Evolutionary conservation across 2,113 vertebrate genomes (phyloP).

Genomic region (Epinephelus cyanopodus): DNA sequence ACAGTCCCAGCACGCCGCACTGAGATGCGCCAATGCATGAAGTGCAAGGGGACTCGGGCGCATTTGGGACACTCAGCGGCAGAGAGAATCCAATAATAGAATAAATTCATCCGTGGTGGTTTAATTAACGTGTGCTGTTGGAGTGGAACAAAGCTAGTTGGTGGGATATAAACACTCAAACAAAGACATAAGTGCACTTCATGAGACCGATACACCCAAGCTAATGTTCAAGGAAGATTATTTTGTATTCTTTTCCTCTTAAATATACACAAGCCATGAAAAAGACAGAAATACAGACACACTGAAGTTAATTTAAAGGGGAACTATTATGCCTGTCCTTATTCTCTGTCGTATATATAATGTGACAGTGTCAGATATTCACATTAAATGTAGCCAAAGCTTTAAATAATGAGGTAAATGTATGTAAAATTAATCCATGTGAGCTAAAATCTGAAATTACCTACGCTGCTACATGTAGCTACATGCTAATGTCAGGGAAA

Average conservation of each 20-base stretch:
- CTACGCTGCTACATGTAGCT: too few relatives aligned
- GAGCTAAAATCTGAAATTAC: too few relatives aligned
- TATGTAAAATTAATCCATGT: too few relatives aligned
- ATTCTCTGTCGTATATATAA: too few relatives aligned
- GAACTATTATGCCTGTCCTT: too few relatives aligned
- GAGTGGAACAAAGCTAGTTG: constrained; percentile 68
- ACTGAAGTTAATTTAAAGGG: background rate
- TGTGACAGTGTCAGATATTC: too few relatives aligned
- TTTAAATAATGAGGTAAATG: too few relatives aligned
- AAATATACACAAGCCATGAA: background rate
- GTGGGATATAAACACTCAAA: constrained; percentile 58
- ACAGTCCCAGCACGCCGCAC: background rate
- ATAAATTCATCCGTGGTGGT: constrained; percentile 57
- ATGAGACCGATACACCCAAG: constrained; percentile 1
- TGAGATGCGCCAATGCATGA: constrained; percentile 14
- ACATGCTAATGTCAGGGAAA: too few relatives aligned
- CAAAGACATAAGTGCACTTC: constrained; percentile 35
- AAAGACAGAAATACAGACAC: background rate
- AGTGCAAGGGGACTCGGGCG: constrained; percentile 26
- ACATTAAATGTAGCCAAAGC: too few relatives aligned
- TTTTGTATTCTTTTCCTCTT: background rate
- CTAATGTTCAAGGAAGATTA: background rate
- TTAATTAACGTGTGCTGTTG: constrained; percentile 66
- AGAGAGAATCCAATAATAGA: constrained; percentile 61
- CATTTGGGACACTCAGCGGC: constrained; percentile 34